Base-by-base conservation (phyloP, 2,888 invertebrate genomes). In the Tetrapedia diversipes region DNA sequence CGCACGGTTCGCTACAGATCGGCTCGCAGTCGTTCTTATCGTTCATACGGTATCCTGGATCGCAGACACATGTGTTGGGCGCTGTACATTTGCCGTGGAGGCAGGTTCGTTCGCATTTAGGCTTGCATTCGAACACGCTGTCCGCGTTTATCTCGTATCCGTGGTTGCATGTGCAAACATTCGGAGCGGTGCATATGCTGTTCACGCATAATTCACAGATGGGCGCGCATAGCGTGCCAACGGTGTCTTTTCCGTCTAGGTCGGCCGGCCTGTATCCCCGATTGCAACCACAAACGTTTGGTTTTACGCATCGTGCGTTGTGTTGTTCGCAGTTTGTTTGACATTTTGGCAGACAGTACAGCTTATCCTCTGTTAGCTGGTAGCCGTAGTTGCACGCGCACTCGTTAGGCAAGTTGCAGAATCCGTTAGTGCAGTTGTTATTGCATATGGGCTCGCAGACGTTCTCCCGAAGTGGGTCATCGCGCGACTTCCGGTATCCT, bases 31-130 rank as follows among this genome's bases (percentile, higher is more conserved):
- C 49, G 54, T 27, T 49, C 91, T 88, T 0, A 22, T 16, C 66
- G 10, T 7, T 91, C 90, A 0, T 88, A 83, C 0, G 27, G 8
- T 16, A 93, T 16, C 94, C 94, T 79, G 90, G 66, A 53, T 91
- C 91, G 86, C 95, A 95, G 19, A 92, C 87, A 83, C 95, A 95
- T 0, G 87, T 90, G 82, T 94, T 93, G 2, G 93, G 92, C 7
- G 92, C 92, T 6, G 91, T 32, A 24, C 53, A 64, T 4, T 0
- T 64, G 10, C 39, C 37, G 19, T 29, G 19, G 3, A 1, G 16
- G 82, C 95, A 95, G 64, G 93, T 92, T 1, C 93, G 92, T 85
- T 89, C 74, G 85, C 93, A 92, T 66, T 95, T 93, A 59, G 92
- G 89, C 81, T 93, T 93, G 85, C 96, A 96, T 4, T 1, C 14